Evolutionary conservation across 2,797 vertebrate genomes (phyloP), one percentile per base, ranked within the genome.

Genomic region (Potorous gilbertii): DNA sequence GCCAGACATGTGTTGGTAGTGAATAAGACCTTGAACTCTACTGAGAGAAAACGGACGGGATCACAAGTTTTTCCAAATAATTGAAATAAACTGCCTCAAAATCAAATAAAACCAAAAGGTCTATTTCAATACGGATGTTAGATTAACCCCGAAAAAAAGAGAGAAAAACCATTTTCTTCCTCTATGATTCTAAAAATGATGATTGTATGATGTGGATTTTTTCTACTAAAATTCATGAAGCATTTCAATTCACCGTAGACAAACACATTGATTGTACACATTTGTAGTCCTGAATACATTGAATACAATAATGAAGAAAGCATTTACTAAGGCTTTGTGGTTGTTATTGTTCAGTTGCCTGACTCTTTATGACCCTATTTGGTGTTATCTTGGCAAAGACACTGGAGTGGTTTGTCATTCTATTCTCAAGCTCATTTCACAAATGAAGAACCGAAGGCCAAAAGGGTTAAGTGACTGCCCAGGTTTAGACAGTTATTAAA

Each of bases 1-100:
- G 34, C 46, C 59, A 93, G 40, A 31, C 12, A n/a, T n/a, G 46
- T 56, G 66, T 90, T 59, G 56, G 55, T 52, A 18, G 16, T 52
- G 54, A 95, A 91, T 95, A 92, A 57, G 92, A 28, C 4, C 91
- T n/a, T 91, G 92, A 95, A 90, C 12, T 92, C 46, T 91, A 57
- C 31, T 91, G 31, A 90, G 95, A 93, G 59, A 59, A 94, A 93
- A 94, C 0, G 24, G 92, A 54, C 52, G 40, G n/a, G 59, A 90
- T 95, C 90, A 59, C 27, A 31, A 92, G 21, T 93, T 96, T 55
- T 92, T 94, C 27, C 56, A 93, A 81, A 92, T 74, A 96, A 90
- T 34, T 55, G 3, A 4, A 54, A 56, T 81, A 81, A 46, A 81
- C 52, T 92, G 91, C 18, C 54, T 92, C 59, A 92, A 59, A 96